Evolutionary conservation across 1,140 invertebrate species (phyloP), one percentile per base, ranked within the genome.

Genomic region (Trichonephila inaurata): DNA sequence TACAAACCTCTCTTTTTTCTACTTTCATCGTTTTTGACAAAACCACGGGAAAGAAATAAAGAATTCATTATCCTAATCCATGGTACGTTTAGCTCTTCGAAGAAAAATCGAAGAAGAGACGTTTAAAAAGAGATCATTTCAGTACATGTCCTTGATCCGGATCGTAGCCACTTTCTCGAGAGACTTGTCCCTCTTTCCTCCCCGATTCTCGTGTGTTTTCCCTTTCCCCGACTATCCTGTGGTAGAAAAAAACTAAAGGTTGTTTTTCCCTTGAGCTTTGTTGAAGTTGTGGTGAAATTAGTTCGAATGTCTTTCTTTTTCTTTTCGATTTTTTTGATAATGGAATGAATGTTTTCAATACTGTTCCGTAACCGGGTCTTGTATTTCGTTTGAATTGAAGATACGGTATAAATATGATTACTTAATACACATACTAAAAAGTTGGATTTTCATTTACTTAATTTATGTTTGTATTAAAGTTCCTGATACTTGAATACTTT

Each of bases 81-180:
- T 60, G 12, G 44, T 21, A 51, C 18, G 60, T 87, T 87, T 87
- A 66, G 64, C 66, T 40, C 60, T n/a, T 21, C 24, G 28, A 58
- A 19, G 58, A 5, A 10, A 40, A 64, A 62, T 60, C 12, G 83
- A 58, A 24, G n/a, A 24, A 61, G 51, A 87, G 19, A 21, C 61
- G 28, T 87, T 87, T 87, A 62, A 87, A 87, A 87, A 87, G 60
- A 87, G 85, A 87, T 87, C 85, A 87, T 64, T 60, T 60, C 85
- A 28, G 60, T 87, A 87, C 85, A 87, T 87, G 28, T 19, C 33
- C 40, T 33, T 87, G 85, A 87, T 87, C 85, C 85, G 60, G 85
- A 64, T 87, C 85, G 85, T 19, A 64, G 58, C 24, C 85, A 87
- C 64, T 87, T 87, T 60, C 61, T 87, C 61, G 61, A 28, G 28